These are phyloP conservation scores for Syritta pipiens DNA, from an alignment of 2,888 invertebrate species.

Conservation along the genomic window DNA sequence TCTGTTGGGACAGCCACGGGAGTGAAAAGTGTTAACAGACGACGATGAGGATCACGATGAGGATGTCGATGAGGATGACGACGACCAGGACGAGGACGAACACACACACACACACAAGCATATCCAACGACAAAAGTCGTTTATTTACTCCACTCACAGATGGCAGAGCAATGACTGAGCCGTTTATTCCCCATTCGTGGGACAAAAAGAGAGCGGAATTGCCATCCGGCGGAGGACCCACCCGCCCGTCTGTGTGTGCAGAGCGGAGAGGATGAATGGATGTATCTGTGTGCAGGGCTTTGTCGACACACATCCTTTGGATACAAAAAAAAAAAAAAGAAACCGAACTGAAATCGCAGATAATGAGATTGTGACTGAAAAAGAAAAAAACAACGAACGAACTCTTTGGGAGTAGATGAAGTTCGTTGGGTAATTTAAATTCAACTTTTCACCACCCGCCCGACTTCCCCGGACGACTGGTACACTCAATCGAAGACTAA, in stretches of 20 bases:
- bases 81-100: conserved; percentile 31
- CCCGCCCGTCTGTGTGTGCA: too few relatives aligned
- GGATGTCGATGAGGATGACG: conserved; percentile 28
- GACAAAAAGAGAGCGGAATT: conserved; percentile 34
- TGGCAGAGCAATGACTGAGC: conserved; percentile 59
- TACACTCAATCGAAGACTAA: conserved; percentile 42
- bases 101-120: conserved; percentile 20
- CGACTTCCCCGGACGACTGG: background rate
- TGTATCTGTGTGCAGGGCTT: conserved; percentile 38
- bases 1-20: conserved; percentile 47
- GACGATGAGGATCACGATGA: conserved; percentile 40
- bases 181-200: conserved; percentile 31
- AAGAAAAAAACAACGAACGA: too few relatives aligned
- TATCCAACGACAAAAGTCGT: conserved; percentile 21
- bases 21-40: conserved; percentile 62
- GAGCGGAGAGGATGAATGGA: too few relatives aligned
- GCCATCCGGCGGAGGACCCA: background rate
- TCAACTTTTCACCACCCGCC: conserved; percentile 17
- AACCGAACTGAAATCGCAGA: conserved; percentile 53
- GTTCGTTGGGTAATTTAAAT: conserved; percentile 50
- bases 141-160: conserved; percentile 54
- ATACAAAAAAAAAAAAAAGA: conserved; percentile 10
- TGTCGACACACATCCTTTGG: conserved; percentile 51
- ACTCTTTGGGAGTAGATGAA: conserved; percentile 21
- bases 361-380: conserved; percentile 63